Percentiles rank a stretch among this genome's conserved stretches.
Conservation (phyloP, 2,888 invertebrate genomes). For the Mythimna impura region DNA sequence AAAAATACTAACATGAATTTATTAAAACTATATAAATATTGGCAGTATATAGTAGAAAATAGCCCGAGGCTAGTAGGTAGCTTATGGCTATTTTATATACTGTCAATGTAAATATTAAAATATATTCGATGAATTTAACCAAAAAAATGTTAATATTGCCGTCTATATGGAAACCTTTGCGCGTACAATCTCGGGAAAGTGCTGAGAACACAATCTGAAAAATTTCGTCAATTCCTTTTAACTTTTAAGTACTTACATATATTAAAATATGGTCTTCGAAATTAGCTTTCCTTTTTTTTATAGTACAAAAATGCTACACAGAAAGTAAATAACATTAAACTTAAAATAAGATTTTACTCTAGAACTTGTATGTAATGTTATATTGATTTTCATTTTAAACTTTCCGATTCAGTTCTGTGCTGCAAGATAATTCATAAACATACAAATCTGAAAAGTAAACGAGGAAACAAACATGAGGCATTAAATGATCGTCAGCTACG, state of each 20-base stretch:
- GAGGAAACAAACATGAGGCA: slow-evolving; percentile 19
- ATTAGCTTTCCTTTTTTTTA: not conserved
- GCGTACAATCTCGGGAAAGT: not conserved
- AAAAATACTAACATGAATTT: too few relatives aligned
- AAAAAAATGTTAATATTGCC: not conserved
- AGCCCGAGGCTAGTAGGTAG: not conserved
- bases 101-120: not conserved
- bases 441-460: slow-evolving; percentile 10
- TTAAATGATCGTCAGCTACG: slow-evolving; percentile 42
- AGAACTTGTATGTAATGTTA: not conserved
- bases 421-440: slow-evolving; percentile 8
- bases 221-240: not conserved
- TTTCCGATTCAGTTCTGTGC: not conserved
- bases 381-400: not conserved
- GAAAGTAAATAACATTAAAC: not conserved
- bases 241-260: not conserved
- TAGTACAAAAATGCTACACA: not conserved
- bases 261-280: not conserved
- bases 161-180: not conserved
- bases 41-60: too few relatives aligned
- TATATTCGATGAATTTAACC: not conserved
- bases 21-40: too few relatives aligned
- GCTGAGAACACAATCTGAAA: not conserved
- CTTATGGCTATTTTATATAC: not conserved
- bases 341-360: not conserved